These are phyloP conservation scores for Spongilla lacustris DNA, from an alignment of 37 sponge, comb jelly and placozoan species.

Conservation along the genomic window DNA sequence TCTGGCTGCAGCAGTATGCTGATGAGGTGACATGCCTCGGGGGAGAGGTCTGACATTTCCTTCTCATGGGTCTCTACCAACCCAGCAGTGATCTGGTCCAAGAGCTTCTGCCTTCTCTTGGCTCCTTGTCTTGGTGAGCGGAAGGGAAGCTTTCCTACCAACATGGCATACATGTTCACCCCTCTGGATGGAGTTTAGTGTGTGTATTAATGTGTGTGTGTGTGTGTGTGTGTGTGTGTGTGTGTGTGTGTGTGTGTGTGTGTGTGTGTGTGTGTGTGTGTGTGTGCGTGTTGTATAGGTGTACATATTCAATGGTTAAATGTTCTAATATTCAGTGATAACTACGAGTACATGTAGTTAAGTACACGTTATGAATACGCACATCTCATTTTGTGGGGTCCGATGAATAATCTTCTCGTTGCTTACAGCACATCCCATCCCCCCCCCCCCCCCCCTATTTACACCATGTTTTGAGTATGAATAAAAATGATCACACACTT, in stretches of 20 bases:
- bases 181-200: slow-evolving; percentile 61
- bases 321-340: not conserved
- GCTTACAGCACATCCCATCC: not conserved
- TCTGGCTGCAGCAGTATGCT: slow-evolving; percentile 84
- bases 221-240: not conserved
- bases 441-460: not conserved
- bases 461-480: not conserved
- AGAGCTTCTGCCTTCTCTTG: slow-evolving; percentile 85
- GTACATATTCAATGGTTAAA: not conserved
- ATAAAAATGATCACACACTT: slow-evolving; percentile 31
- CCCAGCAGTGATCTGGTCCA: slow-evolving; percentile 92
- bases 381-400: not conserved
- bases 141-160: slow-evolving; percentile 95
- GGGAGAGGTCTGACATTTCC: slow-evolving; percentile 80
- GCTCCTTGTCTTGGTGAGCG: slow-evolving; percentile 88
- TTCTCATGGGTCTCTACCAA: slow-evolving; percentile 77
- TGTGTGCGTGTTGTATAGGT: not conserved
- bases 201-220: not conserved
- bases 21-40: slow-evolving; percentile 52
- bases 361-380: not conserved
- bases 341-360: no score
- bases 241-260: not conserved
- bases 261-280: not conserved
- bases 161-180: slow-evolving; percentile 98
- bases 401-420: not conserved